Evolutionary conservation across 2,797 vertebrate species (phyloP).

Genomic region (Discoglossus pictus): DNA sequence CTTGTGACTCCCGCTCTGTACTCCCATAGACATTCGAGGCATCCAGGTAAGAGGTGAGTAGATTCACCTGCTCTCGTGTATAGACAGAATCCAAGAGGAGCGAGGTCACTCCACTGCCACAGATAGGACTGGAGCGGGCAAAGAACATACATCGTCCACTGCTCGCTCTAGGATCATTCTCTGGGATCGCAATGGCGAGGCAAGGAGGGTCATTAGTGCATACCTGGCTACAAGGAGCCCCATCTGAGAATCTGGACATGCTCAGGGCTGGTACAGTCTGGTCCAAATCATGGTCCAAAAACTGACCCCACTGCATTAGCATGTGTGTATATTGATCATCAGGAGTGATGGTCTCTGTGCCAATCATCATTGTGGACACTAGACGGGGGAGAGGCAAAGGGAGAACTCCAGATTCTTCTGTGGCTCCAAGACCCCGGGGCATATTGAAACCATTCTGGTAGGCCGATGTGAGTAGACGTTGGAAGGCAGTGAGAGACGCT

Average conservation of each 20-base stretch:
- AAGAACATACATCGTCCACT: constrained; percentile 70
- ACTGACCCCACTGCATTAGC: constrained; percentile 73
- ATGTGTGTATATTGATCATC: constrained; percentile 69
- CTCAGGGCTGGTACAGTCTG: constrained; percentile 70
- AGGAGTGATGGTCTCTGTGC: constrained; percentile 63
- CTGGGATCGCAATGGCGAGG: constrained; percentile 63
- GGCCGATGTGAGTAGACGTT: constrained; percentile 65
- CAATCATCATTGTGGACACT: constrained; percentile 64
- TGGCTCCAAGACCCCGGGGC: constrained; percentile 61
- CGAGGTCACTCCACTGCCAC: constrained; percentile 68
- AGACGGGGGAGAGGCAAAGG: constrained; percentile 68
- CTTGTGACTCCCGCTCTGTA: constrained; percentile 60
- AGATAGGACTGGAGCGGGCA: constrained; percentile 65
- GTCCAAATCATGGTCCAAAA: constrained; percentile 69
- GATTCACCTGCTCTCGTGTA: constrained; percentile 69
- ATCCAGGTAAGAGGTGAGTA: constrained; percentile 66
- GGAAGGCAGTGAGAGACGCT: constrained; percentile 68
- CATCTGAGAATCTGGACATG: constrained; percentile 68
- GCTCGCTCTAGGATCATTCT: constrained; percentile 62
- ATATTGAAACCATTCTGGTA: constrained; percentile 71
- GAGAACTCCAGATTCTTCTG: constrained; percentile 55
- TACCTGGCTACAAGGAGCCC: constrained; percentile 63
- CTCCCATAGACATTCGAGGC: constrained; percentile 69
- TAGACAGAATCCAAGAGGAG: constrained; percentile 69
- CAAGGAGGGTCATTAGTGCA: constrained; percentile 67